A percentile compares a stretch with the other conserved stretches of the same genome.
Conservation (phyloP, 2,113 vertebrate genomes). For the Hydrochoerus hydrochaeris region DNA sequence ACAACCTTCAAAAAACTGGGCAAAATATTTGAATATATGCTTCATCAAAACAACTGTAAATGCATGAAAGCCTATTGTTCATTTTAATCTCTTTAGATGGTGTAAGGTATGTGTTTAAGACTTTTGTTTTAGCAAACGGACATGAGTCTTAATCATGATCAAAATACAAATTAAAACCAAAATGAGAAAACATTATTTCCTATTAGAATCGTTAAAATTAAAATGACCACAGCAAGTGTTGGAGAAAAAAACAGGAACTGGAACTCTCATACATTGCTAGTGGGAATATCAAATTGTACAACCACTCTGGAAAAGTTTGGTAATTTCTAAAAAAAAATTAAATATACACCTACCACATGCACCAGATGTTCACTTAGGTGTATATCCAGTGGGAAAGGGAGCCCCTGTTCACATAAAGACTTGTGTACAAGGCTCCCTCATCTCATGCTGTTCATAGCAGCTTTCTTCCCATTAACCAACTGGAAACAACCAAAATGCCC, state of each 20-base stretch:
- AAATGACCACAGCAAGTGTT: background rate
- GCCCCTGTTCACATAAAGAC: background rate
- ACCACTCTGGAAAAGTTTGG: background rate
- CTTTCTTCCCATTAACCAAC: background rate
- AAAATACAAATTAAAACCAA: background rate
- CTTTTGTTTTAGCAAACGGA: background rate
- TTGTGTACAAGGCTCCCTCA: background rate
- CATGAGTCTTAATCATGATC: background rate
- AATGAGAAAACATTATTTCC: background rate
- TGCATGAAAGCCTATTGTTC: background rate
- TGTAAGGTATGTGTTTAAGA: background rate
- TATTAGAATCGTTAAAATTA: background rate
- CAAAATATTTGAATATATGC: background rate
- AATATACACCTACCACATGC: background rate
- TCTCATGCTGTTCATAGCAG: background rate
- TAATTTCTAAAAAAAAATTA: slow-evolving; percentile 8
- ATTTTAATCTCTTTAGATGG: background rate
- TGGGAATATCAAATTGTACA: background rate
- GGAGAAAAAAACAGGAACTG: background rate
- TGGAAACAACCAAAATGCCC: background rate
- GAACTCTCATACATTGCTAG: background rate
- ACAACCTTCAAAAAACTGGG: background rate
- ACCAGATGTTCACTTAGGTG: background rate
- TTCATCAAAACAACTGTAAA: background rate
- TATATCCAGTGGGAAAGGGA: background rate